Percentiles rank a stretch among this genome's conserved stretches.
These are phyloP conservation scores for Trachops cirrhosus DNA, from an alignment of 2,797 vertebrate species.

Conservation along the genomic window DNA sequence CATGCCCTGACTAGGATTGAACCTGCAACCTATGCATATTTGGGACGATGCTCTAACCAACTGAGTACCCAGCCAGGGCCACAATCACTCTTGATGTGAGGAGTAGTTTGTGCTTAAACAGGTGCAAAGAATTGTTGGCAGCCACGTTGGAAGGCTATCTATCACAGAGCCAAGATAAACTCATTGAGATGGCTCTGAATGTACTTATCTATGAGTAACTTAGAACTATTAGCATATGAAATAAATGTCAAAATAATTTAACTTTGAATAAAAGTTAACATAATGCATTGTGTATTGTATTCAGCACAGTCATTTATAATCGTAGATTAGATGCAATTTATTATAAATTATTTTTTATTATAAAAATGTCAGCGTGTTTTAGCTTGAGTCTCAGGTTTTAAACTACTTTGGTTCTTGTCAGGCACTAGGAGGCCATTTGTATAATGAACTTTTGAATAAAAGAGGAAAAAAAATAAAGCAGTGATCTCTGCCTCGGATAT, in stretches of 20 bases:
- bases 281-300: not conserved
- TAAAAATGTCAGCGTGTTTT: not conserved
- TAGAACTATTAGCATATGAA: constrained; percentile 1
- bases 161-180: not conserved
- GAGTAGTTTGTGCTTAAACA: not conserved
- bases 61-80: not conserved
- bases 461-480: not conserved
- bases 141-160: not conserved
- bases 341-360: constrained; percentile 32
- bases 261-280: not conserved
- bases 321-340: not conserved
- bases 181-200: not conserved
- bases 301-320: not conserved
- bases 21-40: not conserved
- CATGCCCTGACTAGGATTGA: not conserved
- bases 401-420: constrained; percentile 28
- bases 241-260: constrained; percentile 13
- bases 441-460: not conserved
- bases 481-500: not conserved
- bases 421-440: not conserved
- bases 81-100: not conserved
- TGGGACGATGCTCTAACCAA: not conserved
- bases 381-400: constrained; percentile 18
- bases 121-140: not conserved
- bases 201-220: not conserved